Base-by-base conservation (phyloP, 2,888 invertebrate species). In the Callyntrura guangdongensis region DNA sequence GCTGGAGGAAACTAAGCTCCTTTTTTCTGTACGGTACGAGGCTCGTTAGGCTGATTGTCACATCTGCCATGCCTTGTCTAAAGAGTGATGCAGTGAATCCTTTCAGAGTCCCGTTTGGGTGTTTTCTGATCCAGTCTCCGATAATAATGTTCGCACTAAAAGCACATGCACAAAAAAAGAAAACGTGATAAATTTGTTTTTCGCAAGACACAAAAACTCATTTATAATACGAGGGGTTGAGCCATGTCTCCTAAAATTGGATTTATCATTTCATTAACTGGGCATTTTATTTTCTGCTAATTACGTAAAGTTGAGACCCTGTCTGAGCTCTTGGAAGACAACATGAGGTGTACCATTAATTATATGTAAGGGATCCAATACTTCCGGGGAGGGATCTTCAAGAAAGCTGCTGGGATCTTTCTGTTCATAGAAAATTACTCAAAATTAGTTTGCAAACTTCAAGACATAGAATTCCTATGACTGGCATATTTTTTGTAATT, bases 1-100 rank as follows among this genome's bases (percentile, higher is more conserved):
- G 91, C n/a, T 91, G 91, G 22, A 91, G 91, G 25, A 91, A 91
- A 47, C 84, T 84, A 14, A 91, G 56, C 14, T 84, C 91, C 11
- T 67, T 45, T 88, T 79, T 79, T 36, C 87, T 72, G 61, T 74
- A 84, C 0, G 83, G 87, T 9, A 88, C 25, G 2, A 88, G 49
- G 27, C 84, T 84, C 36, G 91, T 56, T 27, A 82, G 49, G 11
- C 83, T 88, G 20, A 91, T 91, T 8, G 64, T 69, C 6, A 91
- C 59, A 25, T 91, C 91, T 8, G 61, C 88, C 77, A 56, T 45
- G 56, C 79, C 84, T 9, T 45, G 20, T 17, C 83, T 83, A 36
- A 91, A 77, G 1, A 87, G 45, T 6, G 49, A 36, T n/a, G 61
- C 87, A 3, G 91, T 87, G 20, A 27, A 84, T 11, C 91, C 91